phyloP scores from a whole-genome alignment of 2,113 vertebrate genomes.

The Eira barbara region DNA sequence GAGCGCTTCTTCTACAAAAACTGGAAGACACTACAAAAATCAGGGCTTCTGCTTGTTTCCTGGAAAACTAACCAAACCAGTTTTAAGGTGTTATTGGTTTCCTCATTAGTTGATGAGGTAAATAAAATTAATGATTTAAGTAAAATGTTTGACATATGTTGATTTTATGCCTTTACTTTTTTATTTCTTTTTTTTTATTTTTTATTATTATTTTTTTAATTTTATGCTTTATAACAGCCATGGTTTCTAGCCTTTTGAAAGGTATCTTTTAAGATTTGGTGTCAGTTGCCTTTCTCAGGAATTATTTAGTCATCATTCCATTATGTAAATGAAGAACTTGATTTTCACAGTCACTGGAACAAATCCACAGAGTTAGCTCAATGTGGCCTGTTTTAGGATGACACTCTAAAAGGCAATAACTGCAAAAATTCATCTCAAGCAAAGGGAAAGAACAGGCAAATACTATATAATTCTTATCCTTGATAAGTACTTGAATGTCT shows the following conservation, averaged over 20 bases:
- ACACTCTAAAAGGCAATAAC: background rate
- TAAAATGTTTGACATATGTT: background rate
- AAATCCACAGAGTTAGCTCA: background rate
- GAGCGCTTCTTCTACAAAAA: background rate
- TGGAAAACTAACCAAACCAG: background rate
- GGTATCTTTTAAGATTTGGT: background rate
- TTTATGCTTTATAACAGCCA: background rate
- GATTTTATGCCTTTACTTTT: no score
- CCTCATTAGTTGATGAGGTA: background rate
- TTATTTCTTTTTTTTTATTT: no score
- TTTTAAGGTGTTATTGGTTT: slow-evolving; percentile 8
- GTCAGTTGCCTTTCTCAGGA: background rate
- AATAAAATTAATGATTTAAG: background rate
- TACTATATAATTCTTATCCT: background rate
- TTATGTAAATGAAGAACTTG: background rate
- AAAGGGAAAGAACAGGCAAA: background rate
- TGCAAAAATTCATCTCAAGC: background rate
- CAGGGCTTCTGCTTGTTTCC: background rate
- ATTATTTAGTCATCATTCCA: background rate
- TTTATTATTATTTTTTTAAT: background rate
- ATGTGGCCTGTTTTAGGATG: background rate
- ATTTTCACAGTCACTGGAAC: background rate
- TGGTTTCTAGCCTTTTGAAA: background rate
- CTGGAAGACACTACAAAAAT: background rate
- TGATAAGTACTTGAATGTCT: background rate